Conservation (phyloP, 2,113 vertebrate genomes). For the Hemibagrus wyckioides region DNA sequence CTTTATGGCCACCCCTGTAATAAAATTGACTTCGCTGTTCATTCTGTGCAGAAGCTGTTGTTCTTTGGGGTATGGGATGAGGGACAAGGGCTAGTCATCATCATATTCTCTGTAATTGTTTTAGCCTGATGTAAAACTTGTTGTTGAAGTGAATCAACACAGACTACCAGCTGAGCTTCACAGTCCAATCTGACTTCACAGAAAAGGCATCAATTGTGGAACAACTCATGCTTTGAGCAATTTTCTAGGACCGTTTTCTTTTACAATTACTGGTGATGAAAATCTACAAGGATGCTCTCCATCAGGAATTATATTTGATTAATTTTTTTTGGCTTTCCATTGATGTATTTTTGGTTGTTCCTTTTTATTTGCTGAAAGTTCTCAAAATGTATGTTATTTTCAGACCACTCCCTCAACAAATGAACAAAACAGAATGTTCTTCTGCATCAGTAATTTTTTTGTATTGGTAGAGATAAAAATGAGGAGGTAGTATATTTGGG, state of each 20-base stretch:
- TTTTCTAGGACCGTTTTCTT: slow-evolving; percentile 36
- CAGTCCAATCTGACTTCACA: slow-evolving; percentile 31
- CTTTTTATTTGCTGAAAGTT: slow-evolving; percentile 42
- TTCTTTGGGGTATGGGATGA: slow-evolving; percentile 38
- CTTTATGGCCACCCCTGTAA: slow-evolving; percentile 39
- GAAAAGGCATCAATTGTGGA: slow-evolving; percentile 48
- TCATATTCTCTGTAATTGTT: slow-evolving; percentile 56
- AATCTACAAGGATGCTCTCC: neutral
- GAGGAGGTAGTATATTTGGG: neutral
- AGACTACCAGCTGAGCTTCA: slow-evolving; percentile 46
- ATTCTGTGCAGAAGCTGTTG: slow-evolving; percentile 41
- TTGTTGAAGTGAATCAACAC: slow-evolving; percentile 50
- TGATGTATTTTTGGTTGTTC: slow-evolving; percentile 8
- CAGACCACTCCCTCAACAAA: neutral
- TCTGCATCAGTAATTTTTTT: neutral
- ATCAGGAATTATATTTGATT: slow-evolving; percentile 14
- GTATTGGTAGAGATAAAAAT: too few species aligned
- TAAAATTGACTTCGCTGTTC: slow-evolving; percentile 41
- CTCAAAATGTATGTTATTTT: neutral
- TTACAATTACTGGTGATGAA: slow-evolving; percentile 16
- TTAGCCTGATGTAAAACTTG: slow-evolving; percentile 50
- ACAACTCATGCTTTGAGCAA: slow-evolving; percentile 33
- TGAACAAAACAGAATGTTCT: neutral
- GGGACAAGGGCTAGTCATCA: slow-evolving; percentile 45
- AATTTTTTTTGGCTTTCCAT: slow-evolving; percentile 1